Evolutionary conservation across 2,113 vertebrate species (phyloP).

Genomic region (Ibidorhyncha struthersii): DNA sequence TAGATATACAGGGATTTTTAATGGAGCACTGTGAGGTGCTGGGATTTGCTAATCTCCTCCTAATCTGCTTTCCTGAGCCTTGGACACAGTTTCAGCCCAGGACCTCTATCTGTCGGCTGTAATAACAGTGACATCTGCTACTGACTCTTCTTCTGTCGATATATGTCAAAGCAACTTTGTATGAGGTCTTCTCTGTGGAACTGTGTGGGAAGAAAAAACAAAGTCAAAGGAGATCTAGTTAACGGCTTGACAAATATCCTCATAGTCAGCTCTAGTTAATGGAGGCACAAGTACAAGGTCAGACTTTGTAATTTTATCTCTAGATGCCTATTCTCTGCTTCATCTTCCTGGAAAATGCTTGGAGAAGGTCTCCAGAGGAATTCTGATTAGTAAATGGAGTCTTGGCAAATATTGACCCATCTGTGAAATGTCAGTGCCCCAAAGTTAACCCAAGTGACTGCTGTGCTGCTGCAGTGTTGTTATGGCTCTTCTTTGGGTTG

Average conservation of each 20-base stretch:
- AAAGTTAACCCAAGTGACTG: not conserved
- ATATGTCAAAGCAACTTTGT: not conserved
- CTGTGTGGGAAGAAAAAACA: not conserved
- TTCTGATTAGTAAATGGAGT: not conserved
- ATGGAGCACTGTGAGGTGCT: not conserved
- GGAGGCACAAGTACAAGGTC: not conserved
- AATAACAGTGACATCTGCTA: not conserved
- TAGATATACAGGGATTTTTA: not conserved
- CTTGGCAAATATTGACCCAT: not conserved
- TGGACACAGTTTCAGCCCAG: not conserved
- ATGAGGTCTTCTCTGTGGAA: not conserved
- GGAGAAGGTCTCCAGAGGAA: not conserved
- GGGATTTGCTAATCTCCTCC: not conserved
- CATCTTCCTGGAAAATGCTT: not conserved
- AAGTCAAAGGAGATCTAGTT: not conserved
- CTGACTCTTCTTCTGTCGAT: not conserved
- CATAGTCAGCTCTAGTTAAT: not conserved
- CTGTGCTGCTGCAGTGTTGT: not conserved
- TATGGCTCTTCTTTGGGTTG: not conserved
- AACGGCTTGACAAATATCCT: not conserved
- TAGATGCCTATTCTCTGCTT: not conserved
- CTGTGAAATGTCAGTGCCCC: not conserved
- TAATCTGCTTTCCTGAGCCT: not conserved
- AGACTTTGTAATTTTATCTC: not conserved
- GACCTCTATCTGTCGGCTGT: not conserved